Conservation (phyloP, 2,888 invertebrate species). For the Dascillus cervinus region DNA sequence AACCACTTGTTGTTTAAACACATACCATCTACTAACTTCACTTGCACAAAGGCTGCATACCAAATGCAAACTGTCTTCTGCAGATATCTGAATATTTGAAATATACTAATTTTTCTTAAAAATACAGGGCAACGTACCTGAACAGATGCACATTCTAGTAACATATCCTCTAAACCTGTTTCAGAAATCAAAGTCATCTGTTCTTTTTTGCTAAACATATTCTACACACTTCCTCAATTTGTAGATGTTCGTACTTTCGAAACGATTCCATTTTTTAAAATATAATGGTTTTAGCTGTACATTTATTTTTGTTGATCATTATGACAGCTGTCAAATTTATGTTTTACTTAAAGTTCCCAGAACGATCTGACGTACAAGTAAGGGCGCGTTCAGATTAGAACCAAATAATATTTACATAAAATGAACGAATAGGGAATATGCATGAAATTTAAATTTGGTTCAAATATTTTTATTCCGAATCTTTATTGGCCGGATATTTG, state of each 20-base stretch:
- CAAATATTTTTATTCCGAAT: too few relatives aligned
- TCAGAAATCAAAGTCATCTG: conserved; percentile 23
- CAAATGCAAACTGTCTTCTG: conserved; percentile 19
- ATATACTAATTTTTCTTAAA: not conserved
- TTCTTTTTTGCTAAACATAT: conserved; percentile 22
- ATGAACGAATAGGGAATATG: too few relatives aligned
- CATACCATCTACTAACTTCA: conserved; percentile 23
- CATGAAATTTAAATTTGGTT: too few relatives aligned
- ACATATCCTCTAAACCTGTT: conserved; percentile 21
- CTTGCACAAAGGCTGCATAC: conserved; percentile 21
- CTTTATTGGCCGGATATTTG: too few relatives aligned
- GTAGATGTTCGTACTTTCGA: conserved; percentile 19
- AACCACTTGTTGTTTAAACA: conserved; percentile 22
- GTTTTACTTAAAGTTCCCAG: too few relatives aligned
- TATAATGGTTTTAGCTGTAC: too few relatives aligned
- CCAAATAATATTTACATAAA: too few relatives aligned
- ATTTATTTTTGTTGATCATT: too few relatives aligned
- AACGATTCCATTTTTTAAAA: conserved; percentile 16
- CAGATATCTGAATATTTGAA: conserved; percentile 1
- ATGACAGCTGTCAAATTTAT: too few relatives aligned
- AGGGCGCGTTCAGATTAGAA: too few relatives aligned
- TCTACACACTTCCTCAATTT: conserved; percentile 24
- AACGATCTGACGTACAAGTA: too few relatives aligned
- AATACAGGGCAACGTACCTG: conserved; percentile 15
- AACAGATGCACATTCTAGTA: conserved; percentile 24